Evolutionary conservation across 1,140 invertebrate species (phyloP), one percentile per base, ranked within the genome.

Genomic region (Manduca sexta): DNA sequence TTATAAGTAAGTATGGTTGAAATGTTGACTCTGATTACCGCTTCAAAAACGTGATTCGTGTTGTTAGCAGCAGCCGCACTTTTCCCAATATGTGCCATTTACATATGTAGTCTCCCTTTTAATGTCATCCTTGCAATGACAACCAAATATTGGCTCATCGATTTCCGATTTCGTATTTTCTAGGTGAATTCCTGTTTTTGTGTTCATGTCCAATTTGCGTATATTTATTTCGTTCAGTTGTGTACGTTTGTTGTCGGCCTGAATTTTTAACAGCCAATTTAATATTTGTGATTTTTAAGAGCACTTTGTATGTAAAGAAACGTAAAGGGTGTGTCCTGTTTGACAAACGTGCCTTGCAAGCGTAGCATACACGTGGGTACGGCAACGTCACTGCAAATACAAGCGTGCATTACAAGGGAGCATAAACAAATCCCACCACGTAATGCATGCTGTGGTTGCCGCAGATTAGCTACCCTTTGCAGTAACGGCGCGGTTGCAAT

Each of bases 211-310:
- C 21, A 26, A 26, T 39, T 49, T 49, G 47, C 34, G 14, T 49
- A 39, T 35, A 52, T 45, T 33, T 13, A 45, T 45, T 38, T 44
- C 45, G 31, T 52, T 15, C 10, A 13, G 41, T 31, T 35, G 34
- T 13, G 34, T 35, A n/a, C 34, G 11, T 14, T 35, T 35, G 6
- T 35, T 35, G 34, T 14, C 34, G 10, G 21, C 4, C 4, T 26
- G 8, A 26, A 26, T 5, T 5, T 5, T 0, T 5, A 26, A 26
- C 21, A 5, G 21, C 21, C 21, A 26, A 26, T 26, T 26, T 26
- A 26, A 8, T 26, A 26, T 26, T 26, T 26, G 21, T 26, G 8
- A 8, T 26, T 26, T 26, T 26, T 26, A 14, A 35, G 8, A 35
- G 13, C 5, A n/a, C n/a, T n/a, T n/a, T n/a, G n/a, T n/a, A n/a